Evolutionary conservation across 2,888 invertebrate species (phyloP).

Genomic region (Mystacides longicornis): DNA sequence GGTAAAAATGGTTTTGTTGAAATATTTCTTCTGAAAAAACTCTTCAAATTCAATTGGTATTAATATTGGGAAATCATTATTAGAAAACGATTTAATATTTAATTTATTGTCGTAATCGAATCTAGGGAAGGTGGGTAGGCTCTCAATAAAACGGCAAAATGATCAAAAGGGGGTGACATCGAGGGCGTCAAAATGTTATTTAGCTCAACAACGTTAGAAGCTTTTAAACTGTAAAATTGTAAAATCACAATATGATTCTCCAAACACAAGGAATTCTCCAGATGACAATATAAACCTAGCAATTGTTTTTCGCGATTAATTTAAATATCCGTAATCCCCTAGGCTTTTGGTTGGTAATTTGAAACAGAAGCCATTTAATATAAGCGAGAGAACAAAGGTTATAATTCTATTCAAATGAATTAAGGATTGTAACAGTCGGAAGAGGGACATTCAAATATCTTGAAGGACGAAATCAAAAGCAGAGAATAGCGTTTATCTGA

Average conservation of each 20-base stretch:
- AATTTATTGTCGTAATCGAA: too few relatives aligned
- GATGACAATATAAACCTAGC: background rate
- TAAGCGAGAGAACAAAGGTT: constrained; percentile 11
- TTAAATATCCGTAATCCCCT: background rate
- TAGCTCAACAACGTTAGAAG: background rate
- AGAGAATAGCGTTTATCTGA: constrained; percentile 1
- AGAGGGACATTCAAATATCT: constrained; percentile 5
- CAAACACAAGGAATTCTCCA: background rate
- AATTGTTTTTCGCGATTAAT: constrained; percentile 2
- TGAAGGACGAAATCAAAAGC: constrained; percentile 4
- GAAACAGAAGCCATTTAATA: constrained; percentile 8
- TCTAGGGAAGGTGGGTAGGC: too few relatives aligned
- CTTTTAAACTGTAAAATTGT: too few relatives aligned
- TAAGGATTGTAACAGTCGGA: constrained; percentile 1
- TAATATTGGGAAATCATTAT: too few relatives aligned
- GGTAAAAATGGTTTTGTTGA: too few relatives aligned
- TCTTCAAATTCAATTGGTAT: too few relatives aligned
- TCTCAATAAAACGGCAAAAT: too few relatives aligned
- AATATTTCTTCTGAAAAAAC: too few relatives aligned
- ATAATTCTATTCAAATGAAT: constrained; percentile 5
- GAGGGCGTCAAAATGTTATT: background rate
- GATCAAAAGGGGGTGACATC: background rate
- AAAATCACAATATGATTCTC: background rate
- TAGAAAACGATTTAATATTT: too few relatives aligned
- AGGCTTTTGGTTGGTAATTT: constrained; percentile 2